Evolutionary conservation across 2,888 invertebrate genomes (phyloP).

Genomic region (Drosophila greeni): DNA sequence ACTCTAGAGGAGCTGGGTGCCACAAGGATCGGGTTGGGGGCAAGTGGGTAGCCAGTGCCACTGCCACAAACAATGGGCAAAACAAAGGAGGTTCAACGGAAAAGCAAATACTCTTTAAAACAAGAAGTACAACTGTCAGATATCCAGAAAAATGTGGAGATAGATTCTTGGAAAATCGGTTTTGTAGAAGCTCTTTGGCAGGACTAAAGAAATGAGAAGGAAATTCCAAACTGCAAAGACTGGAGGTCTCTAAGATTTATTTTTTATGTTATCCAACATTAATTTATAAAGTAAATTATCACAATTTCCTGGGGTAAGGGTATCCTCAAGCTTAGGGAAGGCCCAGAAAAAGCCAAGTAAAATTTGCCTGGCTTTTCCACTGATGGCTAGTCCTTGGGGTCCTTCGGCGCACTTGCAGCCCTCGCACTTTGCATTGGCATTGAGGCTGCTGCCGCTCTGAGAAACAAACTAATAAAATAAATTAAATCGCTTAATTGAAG

Average conservation of each 20-base stretch:
- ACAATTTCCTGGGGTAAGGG: neutral
- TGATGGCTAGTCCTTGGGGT: constrained; percentile 14
- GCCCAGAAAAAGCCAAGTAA: too few species aligned
- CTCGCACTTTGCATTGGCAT: constrained; percentile 44
- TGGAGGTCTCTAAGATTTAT: rapidly evolving
- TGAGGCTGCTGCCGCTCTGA: constrained; percentile 14
- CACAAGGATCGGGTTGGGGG: neutral
- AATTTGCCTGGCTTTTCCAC: neutral
- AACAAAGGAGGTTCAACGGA: neutral
- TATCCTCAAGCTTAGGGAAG: neutral
- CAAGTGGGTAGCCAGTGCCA: constrained; percentile 1
- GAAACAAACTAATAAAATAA: constrained; percentile 67
- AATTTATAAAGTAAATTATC: too few species aligned
- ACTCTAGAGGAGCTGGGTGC: neutral
- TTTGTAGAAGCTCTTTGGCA: neutral
- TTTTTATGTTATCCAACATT: neutral
- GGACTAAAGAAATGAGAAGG: neutral
- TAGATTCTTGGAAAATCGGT: neutral
- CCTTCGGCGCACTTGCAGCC: constrained; percentile 27
- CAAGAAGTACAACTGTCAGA: neutral
- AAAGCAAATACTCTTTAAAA: neutral
- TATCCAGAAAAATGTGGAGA: neutral
- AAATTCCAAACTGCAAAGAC: neutral
- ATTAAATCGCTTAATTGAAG: constrained; percentile 69
- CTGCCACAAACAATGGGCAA: neutral